Base-by-base conservation (phyloP, 2,888 invertebrate species). In the Rhaphigaster nebulosa region DNA sequence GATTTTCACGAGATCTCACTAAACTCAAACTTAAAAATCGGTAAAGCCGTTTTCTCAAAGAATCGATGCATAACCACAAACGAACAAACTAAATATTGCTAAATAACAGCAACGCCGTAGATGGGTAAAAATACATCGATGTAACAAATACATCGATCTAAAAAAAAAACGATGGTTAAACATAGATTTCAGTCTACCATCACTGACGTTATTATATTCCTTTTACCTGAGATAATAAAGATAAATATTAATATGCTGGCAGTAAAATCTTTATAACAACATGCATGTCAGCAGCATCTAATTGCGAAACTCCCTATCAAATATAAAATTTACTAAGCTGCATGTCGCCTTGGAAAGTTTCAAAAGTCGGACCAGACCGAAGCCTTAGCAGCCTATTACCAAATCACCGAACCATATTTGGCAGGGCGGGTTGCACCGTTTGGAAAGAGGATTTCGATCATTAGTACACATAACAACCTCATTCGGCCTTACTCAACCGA, bases 371-470 rank as follows among this genome's bases (percentile, higher is more conserved):
- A 76, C 70, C 70, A 38, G 70, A 6, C 34, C 38, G 18, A 34
- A 65, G 29, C 29, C 15, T 65, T 65, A 65, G 29, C 29, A n/a
- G 15, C 34, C 18, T 18, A 13, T 70, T 76, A 76, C 34, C 70
- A 76, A 76, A 76, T 15, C 70, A 20, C 6, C 70, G 8, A 8
- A 76, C 70, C 70, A 76, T 76, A 76, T 76, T 76, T 76, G 70
- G 70, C 34, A 38, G 70, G 38, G 70, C 70, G 34, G 38, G 34
- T 76, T 6, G 34, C 20, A 8, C 1, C 34, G 34, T 76, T 34
- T 76, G 70, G 34, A 76, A 76, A 76, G 70, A 76, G 70, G 70
- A 76, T 76, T 76, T 76, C 70, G 8, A 38, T 34, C 70, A 34
- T 76, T 76, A 76, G 38, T 6, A n/a, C n/a, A n/a, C n/a, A n/a